Evolutionary conservation across 2,113 vertebrate species (phyloP), one percentile per base, ranked within the genome.

Genomic region (Ceyx melanurus): DNA sequence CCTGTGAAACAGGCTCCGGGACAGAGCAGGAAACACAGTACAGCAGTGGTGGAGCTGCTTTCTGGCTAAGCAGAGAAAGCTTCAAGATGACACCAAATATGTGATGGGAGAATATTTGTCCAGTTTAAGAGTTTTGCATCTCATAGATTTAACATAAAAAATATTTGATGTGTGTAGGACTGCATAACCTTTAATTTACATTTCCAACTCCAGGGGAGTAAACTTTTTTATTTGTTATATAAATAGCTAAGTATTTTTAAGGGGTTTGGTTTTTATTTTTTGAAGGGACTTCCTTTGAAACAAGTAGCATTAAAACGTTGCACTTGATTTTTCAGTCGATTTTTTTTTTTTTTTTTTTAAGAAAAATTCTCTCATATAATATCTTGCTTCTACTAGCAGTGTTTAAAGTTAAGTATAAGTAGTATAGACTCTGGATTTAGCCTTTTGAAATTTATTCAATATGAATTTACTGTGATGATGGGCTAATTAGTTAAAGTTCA

Each of bases 401-500:
- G 19, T 43, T 54, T 88, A 35, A 54, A n/a, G 18, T 45, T 72
- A 65, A 54, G 33, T 45, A 4, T 26, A n/a, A 60, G 45, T 20
- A 56, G 16, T n/a, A 9, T 1, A 65, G 51, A 19, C 45, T 91
- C 53, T 68, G 64, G 82, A 81, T 92, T 85, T 62, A 93, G 37
- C 74, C 81, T 92, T 88, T 37, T n/a, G 45, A 60, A 86, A 82
- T 90, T 72, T 9, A 51, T 70, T 83, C 37, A 1, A 1, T 76
- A 53, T 0, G 23, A 77, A 67, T 64, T 81, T 90, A 64, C 94
- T 90, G 89, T 97, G 97, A 95, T 97, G 94, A 96, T 92, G 92
- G 95, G 70, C 87, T 96, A 95, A 97, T 97, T 96, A 96, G 96
- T 97, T 91, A 81, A 97, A 97, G 94, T 97, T 94, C 89, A 95